Evolutionary conservation across 2,113 vertebrate genomes (phyloP).

Genomic region (Rhinogobius similis): DNA sequence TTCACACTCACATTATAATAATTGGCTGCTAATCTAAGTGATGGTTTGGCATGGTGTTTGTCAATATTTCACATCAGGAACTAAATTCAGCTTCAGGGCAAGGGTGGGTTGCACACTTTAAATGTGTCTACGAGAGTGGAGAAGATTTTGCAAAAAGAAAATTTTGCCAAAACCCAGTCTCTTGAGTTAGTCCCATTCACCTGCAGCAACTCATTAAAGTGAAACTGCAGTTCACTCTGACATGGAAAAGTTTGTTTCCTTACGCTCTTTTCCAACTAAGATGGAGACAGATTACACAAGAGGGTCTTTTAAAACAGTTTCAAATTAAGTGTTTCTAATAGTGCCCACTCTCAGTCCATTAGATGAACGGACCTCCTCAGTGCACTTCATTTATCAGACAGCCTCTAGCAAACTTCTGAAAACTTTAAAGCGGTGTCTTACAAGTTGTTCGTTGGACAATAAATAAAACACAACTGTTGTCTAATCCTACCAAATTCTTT

Average conservation of each 20-base stretch:
- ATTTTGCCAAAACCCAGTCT: background rate
- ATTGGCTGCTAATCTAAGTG: too few relatives aligned
- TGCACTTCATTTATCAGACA: constrained; percentile 3
- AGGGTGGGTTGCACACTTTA: background rate
- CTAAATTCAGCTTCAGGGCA: background rate
- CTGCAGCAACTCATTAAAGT: background rate
- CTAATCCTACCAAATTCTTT: background rate
- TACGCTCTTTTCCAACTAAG: background rate
- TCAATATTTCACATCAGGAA: background rate
- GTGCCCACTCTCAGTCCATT: constrained; percentile 2
- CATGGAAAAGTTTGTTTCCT: background rate
- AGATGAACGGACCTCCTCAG: background rate
- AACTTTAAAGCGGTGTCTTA: background rate
- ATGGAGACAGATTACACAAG: constrained; percentile 1
- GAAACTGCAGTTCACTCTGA: constrained; percentile 1
- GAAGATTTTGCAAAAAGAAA: background rate
- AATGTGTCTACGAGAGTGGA: background rate
- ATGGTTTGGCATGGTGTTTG: too few relatives aligned
- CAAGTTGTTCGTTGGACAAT: background rate
- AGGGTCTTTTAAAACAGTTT: background rate
- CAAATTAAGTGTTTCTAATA: constrained; percentile 9
- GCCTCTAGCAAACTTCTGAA: constrained; percentile 5
- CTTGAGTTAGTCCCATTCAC: background rate
- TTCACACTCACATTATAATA: too few relatives aligned
- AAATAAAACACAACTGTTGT: background rate